Conservation (phyloP, 2,797 vertebrate genomes). For the Ctenopoma kingsleyae region DNA sequence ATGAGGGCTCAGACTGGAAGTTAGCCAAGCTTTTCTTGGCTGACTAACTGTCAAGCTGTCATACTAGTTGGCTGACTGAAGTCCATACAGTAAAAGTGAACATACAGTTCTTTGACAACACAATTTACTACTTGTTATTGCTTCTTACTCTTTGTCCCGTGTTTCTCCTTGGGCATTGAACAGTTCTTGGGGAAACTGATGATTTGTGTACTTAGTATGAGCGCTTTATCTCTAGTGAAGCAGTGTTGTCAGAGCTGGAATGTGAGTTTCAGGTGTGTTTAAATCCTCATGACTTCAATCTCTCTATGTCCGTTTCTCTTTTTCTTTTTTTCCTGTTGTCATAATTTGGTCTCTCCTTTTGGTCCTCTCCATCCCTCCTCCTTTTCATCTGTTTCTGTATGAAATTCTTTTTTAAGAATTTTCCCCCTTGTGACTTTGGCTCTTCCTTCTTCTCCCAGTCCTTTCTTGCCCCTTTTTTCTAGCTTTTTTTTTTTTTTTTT, state of each 20-base stretch:
- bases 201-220: conserved; percentile 7
- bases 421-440: neutral
- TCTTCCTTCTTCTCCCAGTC: neutral
- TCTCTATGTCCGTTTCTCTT: conserved; percentile 19
- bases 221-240: conserved; percentile 20
- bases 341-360: neutral
- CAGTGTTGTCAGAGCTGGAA: conserved; percentile 61
- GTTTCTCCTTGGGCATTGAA: conserved; percentile 36
- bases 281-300: conserved; percentile 52
- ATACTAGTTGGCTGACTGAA: conserved; percentile 53
- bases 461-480: neutral
- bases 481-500: neutral
- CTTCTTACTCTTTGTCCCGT: conserved; percentile 25
- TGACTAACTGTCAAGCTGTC: conserved; percentile 59
- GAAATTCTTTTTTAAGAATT: neutral
- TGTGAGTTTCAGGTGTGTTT: conserved; percentile 65
- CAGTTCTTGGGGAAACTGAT: conserved; percentile 13
- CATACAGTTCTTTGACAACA: conserved; percentile 44
- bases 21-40: conserved; percentile 70
- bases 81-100: conserved; percentile 55
- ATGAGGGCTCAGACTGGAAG: conserved; percentile 65
- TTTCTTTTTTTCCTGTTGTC: conserved; percentile 14
- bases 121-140: conserved; percentile 27
- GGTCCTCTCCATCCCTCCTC: neutral
- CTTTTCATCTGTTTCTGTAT: conserved; percentile 1